These are phyloP conservation scores for Clytia hemisphaerica DNA, from an alignment of 30 jellyfish, hydroid and myxozoan species.

Conservation along the genomic window DNA sequence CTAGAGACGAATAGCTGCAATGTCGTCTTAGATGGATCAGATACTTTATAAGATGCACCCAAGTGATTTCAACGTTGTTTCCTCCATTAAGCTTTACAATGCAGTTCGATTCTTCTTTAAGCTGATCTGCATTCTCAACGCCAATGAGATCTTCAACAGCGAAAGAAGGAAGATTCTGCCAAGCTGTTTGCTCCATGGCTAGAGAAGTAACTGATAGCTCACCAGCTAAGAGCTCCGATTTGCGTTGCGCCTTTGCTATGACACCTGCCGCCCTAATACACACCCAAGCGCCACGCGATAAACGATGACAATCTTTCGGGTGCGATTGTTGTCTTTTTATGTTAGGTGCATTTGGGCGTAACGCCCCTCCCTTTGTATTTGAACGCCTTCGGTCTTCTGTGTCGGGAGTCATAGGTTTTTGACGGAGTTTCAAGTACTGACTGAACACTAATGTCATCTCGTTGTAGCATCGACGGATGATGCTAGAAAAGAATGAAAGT, in stretches of 20 bases:
- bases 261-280: constrained; percentile 69
- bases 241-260: constrained; percentile 69
- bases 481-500: constrained; percentile 27
- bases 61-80: constrained; percentile 42
- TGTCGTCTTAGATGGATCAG: constrained; percentile 32
- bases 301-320: constrained; percentile 35
- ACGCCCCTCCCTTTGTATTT: neutral
- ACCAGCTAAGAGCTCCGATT: constrained; percentile 38
- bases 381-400: neutral
- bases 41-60: constrained; percentile 60
- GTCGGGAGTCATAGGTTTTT: constrained; percentile 28
- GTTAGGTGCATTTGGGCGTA: no score
- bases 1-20: constrained; percentile 46
- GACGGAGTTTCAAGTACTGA: constrained; percentile 1
- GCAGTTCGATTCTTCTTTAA: no score
- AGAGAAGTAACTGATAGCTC: constrained; percentile 36
- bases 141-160: constrained; percentile 3
- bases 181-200: constrained; percentile 8
- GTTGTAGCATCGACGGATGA: constrained; percentile 51
- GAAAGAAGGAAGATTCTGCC: neutral
- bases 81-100: neutral
- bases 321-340: no score
- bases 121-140: neutral
- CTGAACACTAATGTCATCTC: constrained; percentile 43
- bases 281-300: constrained; percentile 70